phyloP scores from a whole-genome alignment of 1,140 invertebrate genomes.

The Macrobrachium nipponense region DNA sequence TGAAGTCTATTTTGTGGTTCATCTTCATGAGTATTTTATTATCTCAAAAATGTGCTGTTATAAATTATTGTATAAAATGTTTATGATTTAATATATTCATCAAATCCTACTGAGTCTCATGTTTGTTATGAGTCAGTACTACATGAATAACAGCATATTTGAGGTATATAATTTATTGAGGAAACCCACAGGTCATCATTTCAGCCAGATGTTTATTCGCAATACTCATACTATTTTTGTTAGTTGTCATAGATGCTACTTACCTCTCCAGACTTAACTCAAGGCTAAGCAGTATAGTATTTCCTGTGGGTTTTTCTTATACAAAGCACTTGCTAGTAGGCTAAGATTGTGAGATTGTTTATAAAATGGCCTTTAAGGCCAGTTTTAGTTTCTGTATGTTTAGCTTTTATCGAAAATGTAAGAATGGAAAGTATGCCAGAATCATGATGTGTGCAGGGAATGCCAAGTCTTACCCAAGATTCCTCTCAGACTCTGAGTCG shows the following conservation, averaged over 20 bases:
- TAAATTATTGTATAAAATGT: conserved; percentile 36
- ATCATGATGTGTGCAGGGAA: conserved; percentile 40
- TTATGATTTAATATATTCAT: conserved; percentile 2
- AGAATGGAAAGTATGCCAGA: conserved; percentile 47
- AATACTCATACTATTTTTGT: conserved; percentile 61
- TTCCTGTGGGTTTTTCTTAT: conserved; percentile 61
- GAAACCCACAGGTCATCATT: conserved; percentile 57
- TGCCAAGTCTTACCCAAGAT: conserved; percentile 57
- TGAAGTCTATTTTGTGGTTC: conserved; percentile 31
- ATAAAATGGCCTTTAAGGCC: conserved; percentile 52
- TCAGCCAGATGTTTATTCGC: conserved; percentile 59
- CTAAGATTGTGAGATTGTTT: conserved; percentile 62
- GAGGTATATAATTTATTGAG: conserved; percentile 48
- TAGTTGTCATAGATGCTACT: conserved; percentile 59
- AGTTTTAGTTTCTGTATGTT: conserved; percentile 59
- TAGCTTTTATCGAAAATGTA: conserved; percentile 53
- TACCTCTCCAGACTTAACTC: conserved; percentile 52
- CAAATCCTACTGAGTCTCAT: conserved; percentile 27
- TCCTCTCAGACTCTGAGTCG: conserved; percentile 12
- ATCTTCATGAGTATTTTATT: conserved; percentile 49
- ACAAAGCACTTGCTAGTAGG: conserved; percentile 60
- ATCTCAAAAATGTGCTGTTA: conserved; percentile 53
- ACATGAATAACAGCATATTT: conserved; percentile 56
- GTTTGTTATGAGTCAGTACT: conserved; percentile 26
- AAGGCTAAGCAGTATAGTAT: conserved; percentile 59